Conservation (phyloP, 2,113 vertebrate genomes). For the Cepphus grylle region DNA sequence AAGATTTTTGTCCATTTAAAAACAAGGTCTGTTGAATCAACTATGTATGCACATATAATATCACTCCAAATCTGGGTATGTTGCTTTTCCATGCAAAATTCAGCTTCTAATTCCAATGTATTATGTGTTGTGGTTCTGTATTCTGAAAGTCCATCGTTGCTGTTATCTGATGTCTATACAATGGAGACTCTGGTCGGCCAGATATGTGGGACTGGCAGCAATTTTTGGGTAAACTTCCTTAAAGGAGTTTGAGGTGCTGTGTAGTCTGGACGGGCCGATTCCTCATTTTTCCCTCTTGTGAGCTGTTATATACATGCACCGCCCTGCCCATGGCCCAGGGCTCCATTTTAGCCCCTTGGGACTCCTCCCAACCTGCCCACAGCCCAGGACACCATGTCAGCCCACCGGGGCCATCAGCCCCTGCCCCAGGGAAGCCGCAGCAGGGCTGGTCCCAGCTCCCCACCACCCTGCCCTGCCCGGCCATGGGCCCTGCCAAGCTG, state of each 20-base stretch:
- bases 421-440: not conserved
- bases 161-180: not conserved
- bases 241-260: not conserved
- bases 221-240: not conserved
- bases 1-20: not conserved
- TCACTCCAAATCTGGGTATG: not conserved
- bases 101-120: not conserved
- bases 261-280: not conserved
- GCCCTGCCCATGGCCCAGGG: not conserved
- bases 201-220: not conserved
- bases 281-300: not conserved
- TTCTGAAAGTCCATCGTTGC: not conserved
- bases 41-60: not conserved
- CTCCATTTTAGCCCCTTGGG: not conserved
- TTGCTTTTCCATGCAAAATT: not conserved
- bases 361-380: not conserved
- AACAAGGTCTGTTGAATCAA: not conserved
- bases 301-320: not conserved
- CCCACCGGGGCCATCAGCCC: not conserved
- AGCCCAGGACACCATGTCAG: not conserved
- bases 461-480: not conserved
- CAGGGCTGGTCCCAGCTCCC: not conserved
- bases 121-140: not conserved
- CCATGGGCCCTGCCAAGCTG: not conserved
- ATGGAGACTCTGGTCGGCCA: not conserved